Base-by-base conservation (phyloP, 2,113 vertebrate species). In the Channa argus region DNA sequence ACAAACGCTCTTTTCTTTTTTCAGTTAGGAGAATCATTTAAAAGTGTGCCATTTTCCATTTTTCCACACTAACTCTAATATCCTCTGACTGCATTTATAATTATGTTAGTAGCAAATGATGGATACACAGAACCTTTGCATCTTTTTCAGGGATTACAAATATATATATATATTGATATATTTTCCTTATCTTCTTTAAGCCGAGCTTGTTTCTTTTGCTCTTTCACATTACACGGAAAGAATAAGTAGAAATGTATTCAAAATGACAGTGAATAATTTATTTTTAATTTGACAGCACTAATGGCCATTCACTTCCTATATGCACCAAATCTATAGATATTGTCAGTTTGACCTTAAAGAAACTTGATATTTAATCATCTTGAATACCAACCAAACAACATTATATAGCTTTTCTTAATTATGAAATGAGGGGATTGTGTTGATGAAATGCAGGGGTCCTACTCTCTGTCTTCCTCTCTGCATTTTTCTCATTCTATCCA, bases 331-430 rank as follows among this genome's bases (percentile, higher is more conserved):
- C 67, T 54, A 39, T 87, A 83, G 71, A 63, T 88, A 86, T 3
- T 71, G 77, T 84, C 79, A 44, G 71, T 47, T 65, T 93, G 92
- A 93, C 92, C 91, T 93, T 89, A 89, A 82, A 83, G 46, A 79
- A 79, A 43, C 37, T 61, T 73, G 86, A 88, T 89, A 87, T 91
- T 92, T 92, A 80, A 93, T 90, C 78, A 73, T 83, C 72, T 86
- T 67, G 90, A 92, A 94, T 84, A 89, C 74, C 79, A 80, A 51
- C 49, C 68, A 84, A 85, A 89, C 75, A 90, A 80, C 83, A 79
- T 78, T 76, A 78, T 78, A 69, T 82, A 84, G 63, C 66, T 86
- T 82, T 87, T 84, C 74, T 79, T 89, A 89, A 93, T 93, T 86
- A 88, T 88, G 77, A 88, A 80, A 73, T 47, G 59, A 77, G 55